These are phyloP conservation scores for Megaceryle maxima DNA, from an alignment of 2,113 vertebrate genomes.

Conservation along the genomic window DNA sequence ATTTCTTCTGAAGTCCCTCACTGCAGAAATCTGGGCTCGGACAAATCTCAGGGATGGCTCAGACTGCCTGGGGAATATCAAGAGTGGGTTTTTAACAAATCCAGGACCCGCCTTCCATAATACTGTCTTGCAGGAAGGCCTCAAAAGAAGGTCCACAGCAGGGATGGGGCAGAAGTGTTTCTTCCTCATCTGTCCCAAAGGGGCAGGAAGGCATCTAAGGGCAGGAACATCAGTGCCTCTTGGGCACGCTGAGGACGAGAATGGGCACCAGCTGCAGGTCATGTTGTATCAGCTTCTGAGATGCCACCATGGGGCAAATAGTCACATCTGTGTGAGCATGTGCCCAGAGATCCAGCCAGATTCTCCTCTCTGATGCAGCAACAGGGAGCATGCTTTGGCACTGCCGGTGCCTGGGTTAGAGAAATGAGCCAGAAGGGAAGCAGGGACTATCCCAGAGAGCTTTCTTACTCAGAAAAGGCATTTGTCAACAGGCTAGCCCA, in stretches of 20 bases:
- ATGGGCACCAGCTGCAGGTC: not conserved
- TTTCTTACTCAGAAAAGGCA: slow-evolving; percentile 31
- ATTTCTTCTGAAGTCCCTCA: not conserved
- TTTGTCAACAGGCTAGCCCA: slow-evolving; percentile 16
- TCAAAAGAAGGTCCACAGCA: not conserved
- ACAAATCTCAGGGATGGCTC: not conserved
- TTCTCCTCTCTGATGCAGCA: not conserved
- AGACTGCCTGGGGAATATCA: not conserved
- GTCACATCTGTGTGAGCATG: not conserved
- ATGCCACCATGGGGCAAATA: not conserved
- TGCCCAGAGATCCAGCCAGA: not conserved
- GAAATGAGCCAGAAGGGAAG: not conserved
- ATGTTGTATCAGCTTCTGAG: not conserved
- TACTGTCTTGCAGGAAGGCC: not conserved
- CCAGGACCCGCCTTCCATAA: not conserved
- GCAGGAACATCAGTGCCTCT: not conserved
- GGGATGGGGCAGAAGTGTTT: not conserved
- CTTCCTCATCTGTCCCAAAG: not conserved
- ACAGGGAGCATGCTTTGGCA: not conserved
- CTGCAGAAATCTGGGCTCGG: not conserved
- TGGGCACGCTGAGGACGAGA: not conserved
- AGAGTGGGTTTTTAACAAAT: not conserved
- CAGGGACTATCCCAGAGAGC: not conserved
- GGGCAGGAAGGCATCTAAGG: not conserved
- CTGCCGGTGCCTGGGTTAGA: not conserved